phyloP scores from a whole-genome alignment of 2,797 vertebrate genomes.

The Chanos chanos region DNA sequence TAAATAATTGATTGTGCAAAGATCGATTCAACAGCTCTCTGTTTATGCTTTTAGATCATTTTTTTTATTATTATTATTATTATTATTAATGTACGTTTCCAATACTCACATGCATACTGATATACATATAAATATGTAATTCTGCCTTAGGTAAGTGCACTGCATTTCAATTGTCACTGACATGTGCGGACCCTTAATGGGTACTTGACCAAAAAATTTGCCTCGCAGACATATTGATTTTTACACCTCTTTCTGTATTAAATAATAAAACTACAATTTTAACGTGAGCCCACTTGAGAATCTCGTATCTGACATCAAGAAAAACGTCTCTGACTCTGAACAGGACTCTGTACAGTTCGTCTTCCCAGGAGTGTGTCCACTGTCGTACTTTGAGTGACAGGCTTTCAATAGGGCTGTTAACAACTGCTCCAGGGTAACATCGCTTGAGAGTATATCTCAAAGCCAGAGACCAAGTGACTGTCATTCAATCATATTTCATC shows the following conservation, averaged over 20 bases:
- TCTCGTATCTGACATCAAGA: conserved; percentile 3
- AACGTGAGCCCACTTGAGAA: not conserved
- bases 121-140: too few species aligned
- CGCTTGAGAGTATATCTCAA: not conserved
- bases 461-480: conserved; percentile 11
- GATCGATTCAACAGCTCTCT: too few species aligned
- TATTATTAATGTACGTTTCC: too few species aligned
- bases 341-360: not conserved
- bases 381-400: conserved; percentile 25
- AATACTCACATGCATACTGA: too few species aligned
- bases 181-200: too few species aligned
- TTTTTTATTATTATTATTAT: too few species aligned
- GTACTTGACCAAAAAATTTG: too few species aligned
- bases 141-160: too few species aligned
- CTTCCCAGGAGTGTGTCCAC: not conserved
- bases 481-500: too few species aligned
- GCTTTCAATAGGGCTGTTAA: conserved; percentile 27
- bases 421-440: conserved; percentile 9
- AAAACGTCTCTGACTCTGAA: conserved; percentile 3
- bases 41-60: too few species aligned
- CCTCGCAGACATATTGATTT: not conserved
- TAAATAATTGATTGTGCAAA: too few species aligned
- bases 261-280: not conserved
- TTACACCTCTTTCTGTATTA: not conserved
- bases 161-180: too few species aligned